Evolutionary conservation across 2,888 invertebrate species (phyloP), one percentile per base, ranked within the genome.

Genomic region (Melanophora roralis): DNA sequence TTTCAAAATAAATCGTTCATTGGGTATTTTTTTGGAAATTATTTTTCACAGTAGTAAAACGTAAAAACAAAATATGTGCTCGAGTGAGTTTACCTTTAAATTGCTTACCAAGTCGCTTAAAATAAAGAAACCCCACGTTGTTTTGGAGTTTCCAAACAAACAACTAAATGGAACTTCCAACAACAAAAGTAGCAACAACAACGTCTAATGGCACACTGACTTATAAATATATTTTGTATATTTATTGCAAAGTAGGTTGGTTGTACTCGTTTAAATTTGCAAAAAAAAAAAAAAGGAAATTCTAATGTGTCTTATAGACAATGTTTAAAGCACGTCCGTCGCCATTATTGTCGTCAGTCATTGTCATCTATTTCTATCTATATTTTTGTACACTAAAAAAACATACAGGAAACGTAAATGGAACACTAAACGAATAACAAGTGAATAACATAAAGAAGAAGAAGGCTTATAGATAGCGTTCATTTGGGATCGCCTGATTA

Each of bases 181-280:
- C 27, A 27, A n/a, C n/a, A n/a, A n/a, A n/a, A n/a, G n/a, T n/a
- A n/a, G n/a, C n/a, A n/a, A n/a, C n/a, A n/a, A n/a, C n/a, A n/a
- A n/a, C 53, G 53, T 45, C 71, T 59, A 75, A 71, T 75, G 71
- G 71, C 79, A 79, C 59, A 74, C 32, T 79, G 71, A 71, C 79
- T 79, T 75, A 59, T 43, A 64, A 62, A 53, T 47, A 43, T 51
- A 57, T 65, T 19, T 2, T n/a, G n/a, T 19, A 45, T 55, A 23
- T 74, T 19, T 59, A 59, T 67, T 49, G 57, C 43, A 14, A 59
- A 74, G 51, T 69, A 73, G 73, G 40, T 73, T 59, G 74, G 49
- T 73, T 59, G 78, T 53, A 38, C 21, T 43, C 16, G 64, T 51
- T 49, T 59, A 32, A 27, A 27, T 69, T 47, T 23, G 51, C 49